These are phyloP conservation scores for Tetramorium alpestre DNA, from an alignment of 1,140 invertebrate species.

Conservation along the genomic window DNA sequence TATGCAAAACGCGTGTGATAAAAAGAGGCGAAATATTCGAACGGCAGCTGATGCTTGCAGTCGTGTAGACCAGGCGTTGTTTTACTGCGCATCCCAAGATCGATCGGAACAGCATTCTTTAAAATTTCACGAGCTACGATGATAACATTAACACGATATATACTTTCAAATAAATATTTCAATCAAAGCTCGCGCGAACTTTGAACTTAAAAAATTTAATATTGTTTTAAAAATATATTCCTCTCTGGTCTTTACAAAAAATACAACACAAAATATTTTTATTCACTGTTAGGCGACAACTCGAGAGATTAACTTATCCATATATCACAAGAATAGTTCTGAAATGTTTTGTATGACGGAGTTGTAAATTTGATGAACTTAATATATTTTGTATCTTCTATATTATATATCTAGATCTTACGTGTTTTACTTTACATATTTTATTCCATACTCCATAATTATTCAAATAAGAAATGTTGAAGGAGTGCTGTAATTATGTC, in stretches of 20 bases:
- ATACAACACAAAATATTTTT: neutral
- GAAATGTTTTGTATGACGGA: neutral
- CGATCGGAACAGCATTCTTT: neutral
- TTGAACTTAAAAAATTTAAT: neutral
- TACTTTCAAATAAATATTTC: neutral
- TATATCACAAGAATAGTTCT: neutral
- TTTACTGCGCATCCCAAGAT: neutral
- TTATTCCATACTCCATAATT: neutral
- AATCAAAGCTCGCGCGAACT: neutral
- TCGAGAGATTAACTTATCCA: too few relatives aligned
- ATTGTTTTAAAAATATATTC: neutral
- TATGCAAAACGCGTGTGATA: conserved; percentile 41
- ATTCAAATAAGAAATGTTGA: neutral
- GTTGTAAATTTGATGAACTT: neutral
- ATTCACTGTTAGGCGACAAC: neutral
- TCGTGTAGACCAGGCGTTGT: neutral
- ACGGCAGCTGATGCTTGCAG: conserved; percentile 44
- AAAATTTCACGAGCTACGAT: neutral
- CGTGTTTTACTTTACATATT: neutral
- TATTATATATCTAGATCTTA: neutral
- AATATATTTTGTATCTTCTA: neutral
- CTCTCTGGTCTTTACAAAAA: neutral
- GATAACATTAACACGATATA: neutral
- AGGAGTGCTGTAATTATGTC: neutral
- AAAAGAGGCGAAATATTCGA: conserved; percentile 22